Percentiles rank a stretch among this genome's conserved stretches.
These are phyloP conservation scores for Natrix natrix DNA, from an alignment of 2,797 vertebrate species.

Conservation along the genomic window DNA sequence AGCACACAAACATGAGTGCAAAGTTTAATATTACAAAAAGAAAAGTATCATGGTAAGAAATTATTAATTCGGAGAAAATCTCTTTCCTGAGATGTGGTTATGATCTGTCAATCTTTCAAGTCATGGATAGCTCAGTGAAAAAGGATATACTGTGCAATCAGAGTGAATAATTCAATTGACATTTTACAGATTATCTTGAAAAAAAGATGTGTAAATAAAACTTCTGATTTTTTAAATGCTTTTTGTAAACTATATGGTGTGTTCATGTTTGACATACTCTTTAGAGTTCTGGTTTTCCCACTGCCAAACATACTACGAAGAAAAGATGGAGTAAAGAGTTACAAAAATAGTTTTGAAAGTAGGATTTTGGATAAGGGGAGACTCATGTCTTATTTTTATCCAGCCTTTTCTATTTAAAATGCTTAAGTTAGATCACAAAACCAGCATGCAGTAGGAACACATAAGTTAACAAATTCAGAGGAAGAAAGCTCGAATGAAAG, in stretches of 20 bases:
- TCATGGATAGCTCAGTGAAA: conserved; percentile 2
- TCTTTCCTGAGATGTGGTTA: no score
- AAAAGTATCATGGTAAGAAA: neutral
- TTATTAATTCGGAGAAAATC: neutral
- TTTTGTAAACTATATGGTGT: neutral
- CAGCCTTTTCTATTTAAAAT: neutral
- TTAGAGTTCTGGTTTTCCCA: neutral
- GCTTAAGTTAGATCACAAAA: neutral
- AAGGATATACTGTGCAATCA: neutral
- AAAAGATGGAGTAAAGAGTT: neutral
- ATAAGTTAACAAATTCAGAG: neutral
- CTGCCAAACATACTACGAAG: neutral
- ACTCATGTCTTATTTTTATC: neutral
- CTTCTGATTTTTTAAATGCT: neutral
- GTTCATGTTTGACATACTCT: neutral
- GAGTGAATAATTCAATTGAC: neutral
- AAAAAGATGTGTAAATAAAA: neutral
- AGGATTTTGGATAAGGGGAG: neutral
- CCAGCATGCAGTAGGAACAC: neutral
- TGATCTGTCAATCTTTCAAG: neutral
- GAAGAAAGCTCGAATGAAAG: neutral
- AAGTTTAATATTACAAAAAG: neutral
- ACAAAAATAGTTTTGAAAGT: neutral
- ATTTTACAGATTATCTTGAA: neutral
- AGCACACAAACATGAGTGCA: neutral